phyloP scores from a whole-genome alignment of 2,113 vertebrate species.

The Syngnathoides biaculeatus region DNA sequence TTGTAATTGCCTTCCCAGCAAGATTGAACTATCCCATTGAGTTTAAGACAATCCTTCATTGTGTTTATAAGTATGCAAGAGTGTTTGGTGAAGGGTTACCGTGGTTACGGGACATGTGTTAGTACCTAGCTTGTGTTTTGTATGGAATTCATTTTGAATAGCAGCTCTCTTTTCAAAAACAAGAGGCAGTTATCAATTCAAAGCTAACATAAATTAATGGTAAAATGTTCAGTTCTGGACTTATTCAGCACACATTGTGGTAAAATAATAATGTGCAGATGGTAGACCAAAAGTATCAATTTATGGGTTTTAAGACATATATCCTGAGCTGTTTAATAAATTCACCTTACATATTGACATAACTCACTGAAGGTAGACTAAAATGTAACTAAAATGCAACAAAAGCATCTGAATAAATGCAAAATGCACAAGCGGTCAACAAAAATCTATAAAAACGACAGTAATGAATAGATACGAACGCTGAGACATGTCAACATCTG shows the following conservation, averaged over 20 bases:
- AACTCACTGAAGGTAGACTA: neutral
- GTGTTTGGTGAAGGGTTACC: conserved; percentile 1
- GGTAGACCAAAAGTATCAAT: conserved; percentile 39
- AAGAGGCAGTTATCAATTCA: conserved; percentile 3
- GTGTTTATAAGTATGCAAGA: conserved; percentile 7
- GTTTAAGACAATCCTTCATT: conserved; percentile 7
- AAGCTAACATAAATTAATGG: conserved; percentile 13
- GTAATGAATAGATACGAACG: conserved; percentile 30
- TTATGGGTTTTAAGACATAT: conserved; percentile 47
- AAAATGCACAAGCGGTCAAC: neutral
- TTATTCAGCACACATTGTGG: conserved; percentile 18
- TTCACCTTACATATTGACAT: conserved; percentile 43
- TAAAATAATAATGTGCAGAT: conserved; percentile 24
- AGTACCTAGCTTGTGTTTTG: conserved; percentile 25
- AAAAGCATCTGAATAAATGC: neutral
- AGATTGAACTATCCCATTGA: neutral
- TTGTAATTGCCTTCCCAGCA: neutral
- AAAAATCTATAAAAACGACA: conserved; percentile 3
- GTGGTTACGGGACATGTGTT: conserved; percentile 24
- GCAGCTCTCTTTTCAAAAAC: conserved; percentile 31
- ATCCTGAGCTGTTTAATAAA: conserved; percentile 75
- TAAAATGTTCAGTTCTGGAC: conserved; percentile 2
- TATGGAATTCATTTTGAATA: conserved; percentile 30
- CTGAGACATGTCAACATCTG: conserved; percentile 68
- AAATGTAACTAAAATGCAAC: neutral